A percentile compares a stretch with the other conserved stretches of the same genome.
These are phyloP conservation scores for Trichogramma dendrolimi DNA, from an alignment of 2,888 invertebrate genomes.

Conservation along the genomic window DNA sequence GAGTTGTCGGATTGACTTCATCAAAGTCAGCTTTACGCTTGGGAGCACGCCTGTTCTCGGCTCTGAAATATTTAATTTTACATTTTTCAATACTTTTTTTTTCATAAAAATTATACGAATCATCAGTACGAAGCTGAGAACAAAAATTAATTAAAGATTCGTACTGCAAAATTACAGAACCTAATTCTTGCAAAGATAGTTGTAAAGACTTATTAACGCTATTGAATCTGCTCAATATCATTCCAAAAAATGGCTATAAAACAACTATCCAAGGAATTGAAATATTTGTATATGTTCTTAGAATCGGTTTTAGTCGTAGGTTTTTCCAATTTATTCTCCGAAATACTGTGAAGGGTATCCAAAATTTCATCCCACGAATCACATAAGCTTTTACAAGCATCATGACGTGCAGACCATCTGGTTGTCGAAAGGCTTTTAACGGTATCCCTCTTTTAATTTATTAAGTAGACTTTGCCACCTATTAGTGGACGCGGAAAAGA, in stretches of 20 bases:
- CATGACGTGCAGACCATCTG: no score
- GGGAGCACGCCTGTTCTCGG: neutral
- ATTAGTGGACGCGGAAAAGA: no score
- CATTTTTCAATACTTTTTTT: slow-evolving; percentile 16
- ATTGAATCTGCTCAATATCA: neutral
- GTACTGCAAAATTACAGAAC: neutral
- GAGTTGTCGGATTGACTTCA: neutral
- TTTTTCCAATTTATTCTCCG: neutral
- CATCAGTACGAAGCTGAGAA: neutral
- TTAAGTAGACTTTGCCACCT: slow-evolving; percentile 16
- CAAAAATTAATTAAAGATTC: neutral
- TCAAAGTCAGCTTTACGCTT: slow-evolving; percentile 15
- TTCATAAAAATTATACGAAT: slow-evolving; percentile 12
- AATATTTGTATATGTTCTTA: neutral
- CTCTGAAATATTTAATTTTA: slow-evolving; percentile 6
- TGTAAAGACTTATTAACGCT: neutral
- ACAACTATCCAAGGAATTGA: neutral
- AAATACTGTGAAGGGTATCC: no score
- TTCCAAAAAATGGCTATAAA: neutral
- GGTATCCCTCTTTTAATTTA: no score
- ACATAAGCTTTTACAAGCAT: no score
- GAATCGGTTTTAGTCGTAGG: neutral
- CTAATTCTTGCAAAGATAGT: neutral
- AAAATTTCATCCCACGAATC: no score
- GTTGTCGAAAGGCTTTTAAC: no score